A percentile compares a stretch with the other conserved stretches of the same genome.
phyloP scores from a whole-genome alignment of 2,797 vertebrate genomes.

The Bryconaethiops microstoma region DNA sequence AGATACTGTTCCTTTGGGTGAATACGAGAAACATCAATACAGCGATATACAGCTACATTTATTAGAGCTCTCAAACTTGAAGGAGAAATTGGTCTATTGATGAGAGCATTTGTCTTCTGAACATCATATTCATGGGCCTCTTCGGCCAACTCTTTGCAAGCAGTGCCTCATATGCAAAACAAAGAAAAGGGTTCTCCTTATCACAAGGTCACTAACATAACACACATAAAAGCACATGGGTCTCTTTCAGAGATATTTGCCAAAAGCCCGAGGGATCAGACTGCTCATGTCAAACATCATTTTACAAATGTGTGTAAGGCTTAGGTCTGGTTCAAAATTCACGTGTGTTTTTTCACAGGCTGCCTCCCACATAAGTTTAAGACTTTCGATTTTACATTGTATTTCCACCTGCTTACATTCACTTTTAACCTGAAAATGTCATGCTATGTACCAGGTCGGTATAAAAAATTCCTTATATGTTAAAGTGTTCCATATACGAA shows the following conservation, averaged over 20 bases:
- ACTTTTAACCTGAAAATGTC: too few species aligned
- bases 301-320: too few species aligned
- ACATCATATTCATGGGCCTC: slow-evolving; percentile 26
- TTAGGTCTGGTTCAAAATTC: too few species aligned
- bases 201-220: slow-evolving; percentile 37
- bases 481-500: slow-evolving; percentile 25
- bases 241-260: background rate
- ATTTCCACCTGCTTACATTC: too few species aligned
- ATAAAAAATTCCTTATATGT: slow-evolving; percentile 41
- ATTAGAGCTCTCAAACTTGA: slow-evolving; percentile 44
- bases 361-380: too few species aligned
- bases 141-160: slow-evolving; percentile 30
- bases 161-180: slow-evolving; percentile 5
- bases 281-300: too few species aligned
- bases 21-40: slow-evolving; percentile 51
- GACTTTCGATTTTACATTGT: too few species aligned
- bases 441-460: background rate
- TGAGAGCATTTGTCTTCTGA: slow-evolving; percentile 39
- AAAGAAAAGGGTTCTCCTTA: slow-evolving; percentile 33
- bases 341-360: too few species aligned
- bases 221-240: background rate
- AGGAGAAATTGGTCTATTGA: slow-evolving; percentile 53
- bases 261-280: too few species aligned
- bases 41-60: slow-evolving; percentile 44
- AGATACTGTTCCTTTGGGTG: slow-evolving; percentile 49